Evolutionary conservation across 2,113 vertebrate genomes (phyloP).

Genomic region (Cottus gobio): DNA sequence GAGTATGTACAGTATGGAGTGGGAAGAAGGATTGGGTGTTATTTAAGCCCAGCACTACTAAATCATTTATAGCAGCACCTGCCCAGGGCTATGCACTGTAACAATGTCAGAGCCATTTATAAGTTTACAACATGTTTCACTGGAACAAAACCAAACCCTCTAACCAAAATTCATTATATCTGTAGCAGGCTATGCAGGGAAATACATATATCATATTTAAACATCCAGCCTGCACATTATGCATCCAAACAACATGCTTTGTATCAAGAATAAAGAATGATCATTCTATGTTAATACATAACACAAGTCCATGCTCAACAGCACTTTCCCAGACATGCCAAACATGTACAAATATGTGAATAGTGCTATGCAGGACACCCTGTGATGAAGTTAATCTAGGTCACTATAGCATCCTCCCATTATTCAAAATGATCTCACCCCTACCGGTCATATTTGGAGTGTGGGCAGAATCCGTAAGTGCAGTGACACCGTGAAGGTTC

Average conservation of each 20-base stretch:
- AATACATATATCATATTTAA: background rate
- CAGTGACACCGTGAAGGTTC: too few relatives aligned
- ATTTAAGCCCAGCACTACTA: slow-evolving; percentile 25
- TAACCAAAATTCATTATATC: slow-evolving; percentile 14
- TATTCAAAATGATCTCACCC: background rate
- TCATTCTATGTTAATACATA: background rate
- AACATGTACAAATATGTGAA: background rate
- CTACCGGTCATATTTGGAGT: too few relatives aligned
- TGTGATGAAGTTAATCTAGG: background rate
- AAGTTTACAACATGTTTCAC: slow-evolving; percentile 41
- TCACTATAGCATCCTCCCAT: background rate
- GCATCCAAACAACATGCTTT: slow-evolving; percentile 13
- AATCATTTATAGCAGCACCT: slow-evolving; percentile 42
- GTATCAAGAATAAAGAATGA: background rate
- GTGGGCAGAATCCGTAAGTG: too few relatives aligned
- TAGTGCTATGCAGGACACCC: background rate
- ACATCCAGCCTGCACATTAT: slow-evolving; percentile 16
- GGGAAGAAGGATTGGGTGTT: slow-evolving; percentile 5
- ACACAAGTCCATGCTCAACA: background rate
- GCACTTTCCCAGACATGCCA: background rate
- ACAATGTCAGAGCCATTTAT: slow-evolving; percentile 46
- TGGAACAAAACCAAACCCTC: slow-evolving; percentile 27
- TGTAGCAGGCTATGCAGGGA: slow-evolving; percentile 1
- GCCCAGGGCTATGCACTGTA: slow-evolving; percentile 37
- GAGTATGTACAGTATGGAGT: background rate